Evolutionary conservation across 2,888 invertebrate species (phyloP).

Genomic region (Epirrhoe tristata): DNA sequence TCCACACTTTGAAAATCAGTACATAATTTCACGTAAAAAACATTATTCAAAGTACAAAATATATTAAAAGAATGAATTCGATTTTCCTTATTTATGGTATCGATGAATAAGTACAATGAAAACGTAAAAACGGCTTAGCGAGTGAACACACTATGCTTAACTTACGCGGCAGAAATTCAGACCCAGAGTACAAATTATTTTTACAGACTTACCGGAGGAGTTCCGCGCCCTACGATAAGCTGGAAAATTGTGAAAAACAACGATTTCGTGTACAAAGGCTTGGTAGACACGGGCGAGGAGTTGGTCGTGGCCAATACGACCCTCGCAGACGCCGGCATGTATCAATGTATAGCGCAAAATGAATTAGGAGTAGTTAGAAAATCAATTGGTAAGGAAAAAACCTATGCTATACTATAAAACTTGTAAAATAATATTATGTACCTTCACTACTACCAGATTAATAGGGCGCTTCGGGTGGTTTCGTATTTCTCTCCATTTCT

Average conservation of each 20-base stretch:
- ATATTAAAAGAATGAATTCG: neutral
- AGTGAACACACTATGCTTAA: neutral
- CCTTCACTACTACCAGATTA: no score
- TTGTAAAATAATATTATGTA: no score
- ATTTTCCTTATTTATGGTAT: no score
- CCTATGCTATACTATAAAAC: neutral
- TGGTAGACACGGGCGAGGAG: conserved; percentile 15
- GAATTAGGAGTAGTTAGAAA: neutral
- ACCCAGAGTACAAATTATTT: no score
- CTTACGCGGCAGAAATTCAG: no score
- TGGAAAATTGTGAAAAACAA: conserved; percentile 17
- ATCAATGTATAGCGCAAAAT: conserved; percentile 24
- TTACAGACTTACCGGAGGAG: conserved; percentile 23
- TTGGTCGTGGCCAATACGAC: conserved; percentile 1
- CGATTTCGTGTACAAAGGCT: conserved; percentile 2
- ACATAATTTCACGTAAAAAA: no score
- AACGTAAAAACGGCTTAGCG: no score
- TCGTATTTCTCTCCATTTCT: no score
- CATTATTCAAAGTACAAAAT: no score
- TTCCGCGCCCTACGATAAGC: conserved; percentile 15
- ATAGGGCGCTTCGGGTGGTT: no score
- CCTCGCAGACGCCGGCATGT: conserved; percentile 22
- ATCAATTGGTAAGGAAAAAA: conserved; percentile 5
- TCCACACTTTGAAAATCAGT: no score
- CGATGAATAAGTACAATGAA: no score